Evolutionary conservation across 1,140 invertebrate genomes (phyloP).

Genomic region (Drosophila fuyamai): DNA sequence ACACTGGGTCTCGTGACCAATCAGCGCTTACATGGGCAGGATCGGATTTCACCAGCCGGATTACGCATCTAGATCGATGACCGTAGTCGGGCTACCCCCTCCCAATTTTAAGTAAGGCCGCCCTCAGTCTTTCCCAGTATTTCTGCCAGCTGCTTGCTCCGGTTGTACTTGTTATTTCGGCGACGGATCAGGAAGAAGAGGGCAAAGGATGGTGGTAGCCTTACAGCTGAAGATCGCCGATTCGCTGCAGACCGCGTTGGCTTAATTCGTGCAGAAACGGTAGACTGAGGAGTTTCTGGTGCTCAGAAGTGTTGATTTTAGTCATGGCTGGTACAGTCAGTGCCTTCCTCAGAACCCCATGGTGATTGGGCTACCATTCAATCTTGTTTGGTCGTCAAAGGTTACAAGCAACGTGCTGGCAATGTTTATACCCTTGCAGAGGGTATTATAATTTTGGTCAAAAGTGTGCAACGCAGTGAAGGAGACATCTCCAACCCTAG

Average conservation of each 20-base stretch:
- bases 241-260: no score
- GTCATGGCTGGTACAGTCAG: neutral
- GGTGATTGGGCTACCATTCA: constrained; percentile 1
- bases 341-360: neutral
- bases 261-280: no score
- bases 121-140: no score
- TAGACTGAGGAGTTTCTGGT: neutral
- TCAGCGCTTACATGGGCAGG: neutral
- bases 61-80: neutral
- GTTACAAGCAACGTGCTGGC: neutral
- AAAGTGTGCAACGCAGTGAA: no score
- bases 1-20: no score
- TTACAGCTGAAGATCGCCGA: no score
- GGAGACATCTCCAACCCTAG: no score
- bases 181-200: neutral
- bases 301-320: neutral
- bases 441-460: no score
- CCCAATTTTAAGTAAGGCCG: no score
- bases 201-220: neutral
- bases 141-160: neutral
- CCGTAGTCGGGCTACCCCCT: neutral
- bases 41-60: neutral
- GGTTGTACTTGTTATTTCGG: neutral
- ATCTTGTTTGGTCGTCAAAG: neutral
- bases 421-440: no score